phyloP scores from a whole-genome alignment of 2,113 vertebrate species.

The Speoplatyrhinus poulsoni region DNA sequence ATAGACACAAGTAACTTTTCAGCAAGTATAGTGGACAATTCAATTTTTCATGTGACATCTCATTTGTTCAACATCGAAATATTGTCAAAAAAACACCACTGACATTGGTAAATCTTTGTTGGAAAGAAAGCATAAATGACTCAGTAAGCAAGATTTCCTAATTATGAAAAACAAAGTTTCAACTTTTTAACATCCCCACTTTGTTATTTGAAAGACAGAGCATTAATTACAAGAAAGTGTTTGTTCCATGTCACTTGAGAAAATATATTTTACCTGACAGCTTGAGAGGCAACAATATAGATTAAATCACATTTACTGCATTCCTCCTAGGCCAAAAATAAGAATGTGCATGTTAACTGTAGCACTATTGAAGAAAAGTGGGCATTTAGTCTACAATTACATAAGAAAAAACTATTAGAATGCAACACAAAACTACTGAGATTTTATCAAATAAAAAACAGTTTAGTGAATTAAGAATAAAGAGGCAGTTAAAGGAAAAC shows the following conservation, averaged over 20 bases:
- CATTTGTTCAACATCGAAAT: background rate
- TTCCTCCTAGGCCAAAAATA: background rate
- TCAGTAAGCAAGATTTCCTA: slow-evolving; percentile 38
- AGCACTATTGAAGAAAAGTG: slow-evolving; percentile 41
- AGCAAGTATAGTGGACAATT: too few relatives aligned
- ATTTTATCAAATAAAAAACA: slow-evolving; percentile 32
- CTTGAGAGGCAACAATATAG: slow-evolving; percentile 46
- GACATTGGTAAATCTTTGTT: slow-evolving; percentile 37
- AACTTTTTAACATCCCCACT: background rate
- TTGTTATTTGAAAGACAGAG: slow-evolving; percentile 45
- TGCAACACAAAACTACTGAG: slow-evolving; percentile 32
- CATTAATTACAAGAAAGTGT: too few relatives aligned
- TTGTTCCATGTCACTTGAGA: too few relatives aligned
- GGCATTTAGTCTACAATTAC: slow-evolving; percentile 18
- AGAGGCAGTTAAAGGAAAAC: slow-evolving; percentile 12
- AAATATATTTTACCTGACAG: slow-evolving; percentile 28
- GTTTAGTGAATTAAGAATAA: slow-evolving; percentile 15
- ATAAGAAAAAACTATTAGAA: slow-evolving; percentile 24
- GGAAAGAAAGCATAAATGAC: slow-evolving; percentile 22
- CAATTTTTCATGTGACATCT: too few relatives aligned
- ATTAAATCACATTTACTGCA: slow-evolving; percentile 40
- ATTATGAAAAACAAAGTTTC: background rate
- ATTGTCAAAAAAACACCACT: slow-evolving; percentile 33
- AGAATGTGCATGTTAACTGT: slow-evolving; percentile 43
- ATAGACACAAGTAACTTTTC: too few relatives aligned